phyloP scores from a whole-genome alignment of 2,113 vertebrate species.

The Eublepharis macularius region DNA sequence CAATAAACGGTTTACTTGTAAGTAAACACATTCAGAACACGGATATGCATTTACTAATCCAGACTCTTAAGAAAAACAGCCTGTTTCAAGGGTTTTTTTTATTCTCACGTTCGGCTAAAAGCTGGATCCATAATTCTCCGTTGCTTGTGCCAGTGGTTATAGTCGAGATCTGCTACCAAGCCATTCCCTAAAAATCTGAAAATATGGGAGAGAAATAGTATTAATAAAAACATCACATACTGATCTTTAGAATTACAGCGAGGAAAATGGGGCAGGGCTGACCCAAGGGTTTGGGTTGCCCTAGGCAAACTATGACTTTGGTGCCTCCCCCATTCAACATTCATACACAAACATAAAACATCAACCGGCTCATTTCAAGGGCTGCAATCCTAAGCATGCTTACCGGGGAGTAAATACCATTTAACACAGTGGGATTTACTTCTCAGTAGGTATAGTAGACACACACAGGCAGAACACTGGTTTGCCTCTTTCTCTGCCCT shows the following conservation, averaged over 20 bases:
- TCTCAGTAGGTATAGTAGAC: too few species aligned
- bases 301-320: too few species aligned
- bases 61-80: neutral
- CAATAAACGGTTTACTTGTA: neutral
- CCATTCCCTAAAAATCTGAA: conserved; percentile 86
- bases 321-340: too few species aligned
- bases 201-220: neutral
- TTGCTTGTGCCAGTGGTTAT: conserved; percentile 87
- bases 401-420: too few species aligned
- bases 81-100: neutral
- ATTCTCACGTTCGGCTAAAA: conserved; percentile 84
- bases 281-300: too few species aligned
- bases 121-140: conserved; percentile 87
- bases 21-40: neutral
- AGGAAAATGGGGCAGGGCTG: too few species aligned
- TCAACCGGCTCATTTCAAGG: too few species aligned
- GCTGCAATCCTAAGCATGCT: too few species aligned
- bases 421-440: too few species aligned
- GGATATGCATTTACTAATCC: neutral
- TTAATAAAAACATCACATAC: neutral
- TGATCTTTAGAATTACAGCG: neutral
- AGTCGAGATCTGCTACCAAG: conserved; percentile 77
- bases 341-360: too few species aligned
- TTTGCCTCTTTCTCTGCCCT: too few species aligned
- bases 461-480: too few species aligned